Percentiles rank a stretch among this genome's conserved stretches.
These are phyloP conservation scores for Dione vanillae DNA, from an alignment of 2,888 invertebrate species.

Conservation along the genomic window DNA sequence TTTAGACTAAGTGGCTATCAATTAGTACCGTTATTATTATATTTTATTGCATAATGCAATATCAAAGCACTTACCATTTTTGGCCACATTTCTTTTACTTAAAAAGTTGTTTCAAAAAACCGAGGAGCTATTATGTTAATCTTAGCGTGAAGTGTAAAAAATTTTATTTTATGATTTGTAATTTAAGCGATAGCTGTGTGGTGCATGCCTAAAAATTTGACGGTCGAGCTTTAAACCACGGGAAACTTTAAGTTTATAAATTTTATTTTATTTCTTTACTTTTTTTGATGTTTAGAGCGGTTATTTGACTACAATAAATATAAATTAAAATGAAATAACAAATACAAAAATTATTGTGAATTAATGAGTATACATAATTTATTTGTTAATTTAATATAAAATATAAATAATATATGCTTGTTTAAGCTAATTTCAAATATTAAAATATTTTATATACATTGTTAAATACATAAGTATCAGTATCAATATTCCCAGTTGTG, in stretches of 20 bases:
- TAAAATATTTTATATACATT: no score
- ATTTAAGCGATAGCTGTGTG: constrained; percentile 46
- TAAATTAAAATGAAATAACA: no score
- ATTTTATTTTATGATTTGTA: constrained; percentile 51
- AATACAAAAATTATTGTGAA: no score
- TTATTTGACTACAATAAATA: no score
- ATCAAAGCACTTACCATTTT: constrained; percentile 50
- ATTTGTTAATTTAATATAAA: no score
- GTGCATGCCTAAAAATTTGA: constrained; percentile 40
- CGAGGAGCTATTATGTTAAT: constrained; percentile 36
- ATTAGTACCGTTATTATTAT: constrained; percentile 2
- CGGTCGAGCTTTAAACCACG: constrained; percentile 10
- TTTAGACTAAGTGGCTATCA: neutral
- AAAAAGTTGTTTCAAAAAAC: constrained; percentile 25
- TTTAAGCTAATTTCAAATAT: no score
- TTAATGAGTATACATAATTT: no score
- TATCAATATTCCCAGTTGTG: no score
- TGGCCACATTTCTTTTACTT: constrained; percentile 19
- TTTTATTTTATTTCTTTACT: no score
- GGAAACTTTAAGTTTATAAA: constrained; percentile 28
- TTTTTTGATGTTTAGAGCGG: no score
- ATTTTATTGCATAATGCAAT: constrained; percentile 42
- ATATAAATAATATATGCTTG: no score
- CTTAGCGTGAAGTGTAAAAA: constrained; percentile 49
- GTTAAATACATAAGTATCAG: no score